Evolutionary conservation across 2,797 vertebrate species (phyloP).

Genomic region (Tadarida brasiliensis): DNA sequence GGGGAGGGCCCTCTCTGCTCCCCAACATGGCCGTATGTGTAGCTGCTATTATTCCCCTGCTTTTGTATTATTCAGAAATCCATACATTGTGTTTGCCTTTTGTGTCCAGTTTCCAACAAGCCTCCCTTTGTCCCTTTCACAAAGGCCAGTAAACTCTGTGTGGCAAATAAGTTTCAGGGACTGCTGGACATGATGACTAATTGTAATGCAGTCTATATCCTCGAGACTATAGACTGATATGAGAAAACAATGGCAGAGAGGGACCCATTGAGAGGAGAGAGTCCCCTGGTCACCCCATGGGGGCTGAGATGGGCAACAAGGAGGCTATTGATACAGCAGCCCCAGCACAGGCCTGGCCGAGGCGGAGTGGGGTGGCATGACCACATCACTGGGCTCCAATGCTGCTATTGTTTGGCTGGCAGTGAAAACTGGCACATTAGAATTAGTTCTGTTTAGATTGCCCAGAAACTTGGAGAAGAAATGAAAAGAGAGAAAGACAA

Average conservation of each 20-base stretch:
- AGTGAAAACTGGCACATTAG: slow-evolving; percentile 84
- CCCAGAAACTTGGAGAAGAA: slow-evolving; percentile 74
- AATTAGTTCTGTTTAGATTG: slow-evolving; percentile 85
- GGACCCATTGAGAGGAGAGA: slow-evolving; percentile 89
- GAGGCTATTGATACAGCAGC: slow-evolving; percentile 88
- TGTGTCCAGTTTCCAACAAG: slow-evolving; percentile 88
- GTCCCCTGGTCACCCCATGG: slow-evolving; percentile 89
- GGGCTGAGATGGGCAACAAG: slow-evolving; percentile 89
- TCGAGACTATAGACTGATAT: slow-evolving; percentile 89
- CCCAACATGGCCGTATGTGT: slow-evolving; percentile 78
- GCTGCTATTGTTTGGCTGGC: slow-evolving; percentile 89
- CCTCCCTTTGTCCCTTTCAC: slow-evolving; percentile 87
- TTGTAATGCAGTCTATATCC: slow-evolving; percentile 90
- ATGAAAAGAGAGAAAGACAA: slow-evolving; percentile 48
- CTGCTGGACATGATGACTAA: slow-evolving; percentile 88
- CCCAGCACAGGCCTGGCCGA: slow-evolving; percentile 83
- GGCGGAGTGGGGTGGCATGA: slow-evolving; percentile 86
- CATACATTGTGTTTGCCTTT: slow-evolving; percentile 90
- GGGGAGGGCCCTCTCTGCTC: slow-evolving; percentile 77
- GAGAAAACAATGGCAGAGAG: slow-evolving; percentile 88
- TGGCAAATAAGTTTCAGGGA: slow-evolving; percentile 88
- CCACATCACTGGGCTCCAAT: slow-evolving; percentile 86
- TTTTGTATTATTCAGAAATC: slow-evolving; percentile 87
- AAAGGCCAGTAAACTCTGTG: slow-evolving; percentile 89
- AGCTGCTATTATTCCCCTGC: slow-evolving; percentile 77